Conservation (phyloP, 2,797 vertebrate genomes). For the Microhierax caerulescens region DNA sequence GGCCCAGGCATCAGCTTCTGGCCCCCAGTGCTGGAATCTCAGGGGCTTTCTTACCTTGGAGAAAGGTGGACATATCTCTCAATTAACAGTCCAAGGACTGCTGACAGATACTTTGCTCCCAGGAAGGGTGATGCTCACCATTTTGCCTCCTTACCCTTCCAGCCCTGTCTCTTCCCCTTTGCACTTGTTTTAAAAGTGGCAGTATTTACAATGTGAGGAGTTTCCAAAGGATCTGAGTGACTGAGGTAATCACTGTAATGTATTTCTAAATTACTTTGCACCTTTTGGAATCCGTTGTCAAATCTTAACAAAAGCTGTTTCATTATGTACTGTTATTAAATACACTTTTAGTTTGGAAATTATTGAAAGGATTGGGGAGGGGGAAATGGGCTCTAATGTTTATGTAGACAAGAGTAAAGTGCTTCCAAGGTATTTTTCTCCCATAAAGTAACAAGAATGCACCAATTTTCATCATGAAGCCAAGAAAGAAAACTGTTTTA, state of each 20-base stretch:
- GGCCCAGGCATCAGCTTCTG: neutral
- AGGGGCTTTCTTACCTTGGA: neutral
- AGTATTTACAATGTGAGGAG: neutral
- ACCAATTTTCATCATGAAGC: neutral
- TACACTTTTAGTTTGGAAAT: neutral
- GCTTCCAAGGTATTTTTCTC: constrained; percentile 15
- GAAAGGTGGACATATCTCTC: neutral
- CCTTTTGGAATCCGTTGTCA: neutral
- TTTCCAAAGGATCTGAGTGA: neutral
- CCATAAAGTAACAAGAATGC: constrained; percentile 1
- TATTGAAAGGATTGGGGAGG: neutral
- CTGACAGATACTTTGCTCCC: neutral
- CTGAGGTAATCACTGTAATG: neutral
- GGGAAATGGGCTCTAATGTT: neutral
- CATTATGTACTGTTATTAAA: neutral
- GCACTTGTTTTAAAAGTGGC: neutral
- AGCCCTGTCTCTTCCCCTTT: neutral
- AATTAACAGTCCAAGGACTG: neutral
- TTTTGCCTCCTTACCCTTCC: neutral
- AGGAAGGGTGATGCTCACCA: neutral
- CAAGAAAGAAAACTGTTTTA: neutral
- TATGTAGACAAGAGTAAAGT: neutral
- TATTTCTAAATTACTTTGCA: neutral
- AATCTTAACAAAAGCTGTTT: constrained; percentile 29
- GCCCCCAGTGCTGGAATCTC: neutral